A percentile compares a stretch with the other conserved stretches of the same genome.
Evolutionary conservation across 2,888 invertebrate genomes (phyloP).

Genomic region (Trachelus troglodyta): DNA sequence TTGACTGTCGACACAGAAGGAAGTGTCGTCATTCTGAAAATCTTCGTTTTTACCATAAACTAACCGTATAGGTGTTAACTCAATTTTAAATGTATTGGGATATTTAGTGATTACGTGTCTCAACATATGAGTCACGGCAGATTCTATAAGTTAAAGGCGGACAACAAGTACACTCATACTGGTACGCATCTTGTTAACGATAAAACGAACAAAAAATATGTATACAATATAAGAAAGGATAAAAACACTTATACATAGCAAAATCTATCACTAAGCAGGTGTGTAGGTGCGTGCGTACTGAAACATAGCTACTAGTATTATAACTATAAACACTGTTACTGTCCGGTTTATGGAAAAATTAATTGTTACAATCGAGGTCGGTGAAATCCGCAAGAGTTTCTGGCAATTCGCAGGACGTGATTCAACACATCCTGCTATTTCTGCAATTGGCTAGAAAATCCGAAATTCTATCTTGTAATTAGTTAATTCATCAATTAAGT

Average conservation of each 20-base stretch:
- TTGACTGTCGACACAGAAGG: not conserved
- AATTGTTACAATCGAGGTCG: slow-evolving; percentile 11
- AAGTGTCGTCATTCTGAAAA: not conserved
- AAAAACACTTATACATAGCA: not conserved
- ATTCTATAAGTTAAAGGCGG: not conserved
- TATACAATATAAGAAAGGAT: not conserved
- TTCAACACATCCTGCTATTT: not conserved
- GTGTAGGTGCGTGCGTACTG: not conserved
- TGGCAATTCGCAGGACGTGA: not conserved
- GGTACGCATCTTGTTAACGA: not conserved
- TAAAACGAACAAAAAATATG: not conserved
- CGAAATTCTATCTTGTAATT: not conserved
- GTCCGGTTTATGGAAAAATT: not conserved
- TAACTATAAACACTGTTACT: not conserved
- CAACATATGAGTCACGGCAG: not conserved
- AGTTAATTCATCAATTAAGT: not conserved
- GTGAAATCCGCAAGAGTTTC: slow-evolving; percentile 5
- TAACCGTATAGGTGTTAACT: not conserved
- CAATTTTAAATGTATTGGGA: not conserved
- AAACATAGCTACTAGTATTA: not conserved
- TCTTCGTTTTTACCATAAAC: not conserved
- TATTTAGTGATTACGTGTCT: not conserved
- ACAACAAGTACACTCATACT: not conserved
- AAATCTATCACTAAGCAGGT: not conserved
- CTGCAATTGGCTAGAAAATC: not conserved